Conservation (phyloP, 1,140 invertebrate species). For the Littorina saxatilis region DNA sequence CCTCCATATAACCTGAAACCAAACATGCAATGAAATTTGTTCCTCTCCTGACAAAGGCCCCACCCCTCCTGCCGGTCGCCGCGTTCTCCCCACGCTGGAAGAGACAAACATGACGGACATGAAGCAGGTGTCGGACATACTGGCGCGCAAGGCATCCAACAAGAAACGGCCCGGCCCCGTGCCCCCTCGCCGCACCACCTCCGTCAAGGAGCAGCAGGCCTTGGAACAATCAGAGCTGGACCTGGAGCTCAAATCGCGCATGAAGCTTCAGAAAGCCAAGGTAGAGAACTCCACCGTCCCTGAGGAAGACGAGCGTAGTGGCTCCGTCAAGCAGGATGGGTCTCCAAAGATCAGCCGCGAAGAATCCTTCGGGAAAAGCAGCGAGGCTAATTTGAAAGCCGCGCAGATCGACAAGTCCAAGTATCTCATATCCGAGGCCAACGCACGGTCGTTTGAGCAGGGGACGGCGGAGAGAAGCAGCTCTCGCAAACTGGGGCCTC, state of each 20-base stretch:
- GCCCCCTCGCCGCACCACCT: slow-evolving; percentile 64
- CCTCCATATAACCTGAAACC: too few species aligned
- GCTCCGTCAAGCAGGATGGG: slow-evolving; percentile 38
- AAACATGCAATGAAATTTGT: too few species aligned
- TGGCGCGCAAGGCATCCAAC: slow-evolving; percentile 60
- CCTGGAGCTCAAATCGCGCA: slow-evolving; percentile 67
- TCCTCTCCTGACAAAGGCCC: slow-evolving; percentile 63
- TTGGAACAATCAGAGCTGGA: slow-evolving; percentile 50
- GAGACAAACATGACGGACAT: slow-evolving; percentile 72
- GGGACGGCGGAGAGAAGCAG: slow-evolving; percentile 54
- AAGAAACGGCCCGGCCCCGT: slow-evolving; percentile 64
- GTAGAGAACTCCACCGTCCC: slow-evolving; percentile 62
- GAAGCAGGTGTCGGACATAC: slow-evolving; percentile 55
- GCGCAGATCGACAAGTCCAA: slow-evolving; percentile 70
- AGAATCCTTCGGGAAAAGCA: slow-evolving; percentile 56
- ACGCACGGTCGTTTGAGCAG: slow-evolving; percentile 55
- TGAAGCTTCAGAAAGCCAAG: slow-evolving; percentile 71
- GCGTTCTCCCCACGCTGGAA: slow-evolving; percentile 58
- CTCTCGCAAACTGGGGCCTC: slow-evolving; percentile 52
- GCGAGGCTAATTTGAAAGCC: slow-evolving; percentile 65
- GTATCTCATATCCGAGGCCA: slow-evolving; percentile 66
- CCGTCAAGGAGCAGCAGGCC: slow-evolving; percentile 47
- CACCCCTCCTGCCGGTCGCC: slow-evolving; percentile 65
- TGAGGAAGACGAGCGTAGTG: slow-evolving; percentile 46
- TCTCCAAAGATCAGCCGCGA: slow-evolving; percentile 47